Base-by-base conservation (phyloP, 2,797 vertebrate genomes). In the Momotus momota region DNA sequence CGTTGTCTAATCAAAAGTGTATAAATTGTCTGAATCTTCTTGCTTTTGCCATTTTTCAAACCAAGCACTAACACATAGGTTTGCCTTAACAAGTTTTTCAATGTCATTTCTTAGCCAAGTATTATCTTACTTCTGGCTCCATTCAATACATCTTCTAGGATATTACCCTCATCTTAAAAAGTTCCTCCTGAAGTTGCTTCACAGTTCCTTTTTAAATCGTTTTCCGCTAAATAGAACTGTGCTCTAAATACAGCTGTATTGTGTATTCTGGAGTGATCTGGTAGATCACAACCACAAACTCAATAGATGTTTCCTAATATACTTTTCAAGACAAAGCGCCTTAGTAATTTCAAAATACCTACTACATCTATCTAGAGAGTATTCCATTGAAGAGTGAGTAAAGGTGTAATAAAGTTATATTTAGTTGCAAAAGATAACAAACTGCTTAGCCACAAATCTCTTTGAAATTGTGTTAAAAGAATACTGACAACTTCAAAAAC, bases 21-120 rank as follows among this genome's bases (percentile, higher is more conserved):
- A 83, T 81, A 2, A 91, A 86, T 72, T 94, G 35, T 85, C 79
- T 93, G 52, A 93, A 62, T 81, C 61, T 85, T 91, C 67, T 77
- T 86, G 18, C 17, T 94, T 94, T 77, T 4, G 2, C 17, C 40
- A 58, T 96, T 96, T 95, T 95, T 96, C 87, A 92, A 84, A 81
- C 21, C 8, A 91, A 80, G 19, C 33, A 92, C 58, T 91, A 80
- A 73, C 20, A 52, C 14, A 61, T 7, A 81, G n/a, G 15, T 88
- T 95, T 96, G 48, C 52, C 35, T 73, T 83, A 81, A 94, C 60
- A 93, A 87, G 46, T 4, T 79, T 96, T 95, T 88, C 69, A 65
- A 92, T 86, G 64, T 87, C 8, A 79, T 94, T 97, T 96, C 81
- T 80, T 82, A 85, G 38, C 61, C 75, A 90, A 83, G 25, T 92